A percentile compares a stretch with the other conserved stretches of the same genome.
phyloP scores from a whole-genome alignment of 1,140 invertebrate species.

The Ceratina japonica region DNA sequence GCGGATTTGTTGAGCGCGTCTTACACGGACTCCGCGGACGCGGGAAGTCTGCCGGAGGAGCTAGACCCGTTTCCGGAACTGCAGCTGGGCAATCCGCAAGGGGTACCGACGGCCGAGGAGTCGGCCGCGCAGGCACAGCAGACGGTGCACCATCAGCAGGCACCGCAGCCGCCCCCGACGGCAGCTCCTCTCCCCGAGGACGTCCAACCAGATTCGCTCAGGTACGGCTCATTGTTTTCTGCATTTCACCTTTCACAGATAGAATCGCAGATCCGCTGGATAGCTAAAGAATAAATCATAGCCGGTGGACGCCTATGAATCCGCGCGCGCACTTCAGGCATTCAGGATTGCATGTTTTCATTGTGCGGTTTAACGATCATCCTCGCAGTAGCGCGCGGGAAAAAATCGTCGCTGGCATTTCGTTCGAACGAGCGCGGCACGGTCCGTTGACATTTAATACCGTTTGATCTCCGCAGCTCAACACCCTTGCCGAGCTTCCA shows the following conservation, averaged over 20 bases:
- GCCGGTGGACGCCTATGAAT: not conserved
- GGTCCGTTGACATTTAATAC: conserved; percentile 13
- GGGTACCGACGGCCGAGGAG: conserved; percentile 66
- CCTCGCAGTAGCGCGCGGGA: not conserved
- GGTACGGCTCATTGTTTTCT: conserved; percentile 59
- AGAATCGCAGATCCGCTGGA: not conserved
- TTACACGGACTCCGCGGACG: conserved; percentile 79
- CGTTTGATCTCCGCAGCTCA: conserved; percentile 69
- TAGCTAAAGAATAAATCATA: not conserved
- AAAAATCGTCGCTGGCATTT: not conserved
- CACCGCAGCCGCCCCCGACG: conserved; percentile 67
- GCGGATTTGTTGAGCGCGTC: conserved; percentile 83
- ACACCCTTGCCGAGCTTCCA: conserved; percentile 90
- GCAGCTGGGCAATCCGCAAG: conserved; percentile 72
- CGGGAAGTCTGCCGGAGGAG: conserved; percentile 77
- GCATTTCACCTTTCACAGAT: conserved; percentile 15
- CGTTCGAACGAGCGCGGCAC: not conserved
- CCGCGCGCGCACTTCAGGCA: not conserved
- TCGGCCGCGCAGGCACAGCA: conserved; percentile 61
- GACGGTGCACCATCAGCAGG: conserved; percentile 65
- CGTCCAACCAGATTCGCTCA: conserved; percentile 76
- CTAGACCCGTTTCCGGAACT: conserved; percentile 79
- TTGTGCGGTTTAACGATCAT: not conserved
- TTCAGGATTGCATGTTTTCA: not conserved
- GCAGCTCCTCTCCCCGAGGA: conserved; percentile 75